A percentile compares a stretch with the other conserved stretches of the same genome.
These are phyloP conservation scores for Sarcophaga rosellei DNA, from an alignment of 2,888 invertebrate genomes.

Conservation along the genomic window DNA sequence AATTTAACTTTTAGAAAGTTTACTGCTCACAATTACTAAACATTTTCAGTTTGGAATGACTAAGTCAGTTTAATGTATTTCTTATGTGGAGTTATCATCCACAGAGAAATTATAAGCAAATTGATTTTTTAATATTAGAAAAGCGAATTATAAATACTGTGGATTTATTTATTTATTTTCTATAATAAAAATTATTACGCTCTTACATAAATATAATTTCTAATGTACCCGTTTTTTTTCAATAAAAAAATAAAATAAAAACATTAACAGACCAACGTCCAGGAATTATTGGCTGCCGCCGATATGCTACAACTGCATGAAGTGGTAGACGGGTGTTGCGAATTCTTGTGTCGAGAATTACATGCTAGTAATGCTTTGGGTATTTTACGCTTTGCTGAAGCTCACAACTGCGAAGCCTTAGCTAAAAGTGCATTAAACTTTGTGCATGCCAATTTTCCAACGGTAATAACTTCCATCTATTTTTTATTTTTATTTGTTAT, in stretches of 20 bases:
- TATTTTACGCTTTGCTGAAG: constrained; percentile 94
- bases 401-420: constrained; percentile 90
- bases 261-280: constrained; percentile 86
- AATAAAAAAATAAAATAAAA: neutral
- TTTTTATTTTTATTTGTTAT: constrained; percentile 19
- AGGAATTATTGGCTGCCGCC: constrained; percentile 93
- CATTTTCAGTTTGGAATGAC: too few relatives aligned
- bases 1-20: too few relatives aligned
- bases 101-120: neutral
- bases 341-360: constrained; percentile 91
- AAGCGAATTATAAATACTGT: too few relatives aligned
- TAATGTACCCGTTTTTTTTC: too few relatives aligned
- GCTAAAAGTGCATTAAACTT: constrained; percentile 90
- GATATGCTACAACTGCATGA: constrained; percentile 95
- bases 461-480: constrained; percentile 77
- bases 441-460: constrained; percentile 92
- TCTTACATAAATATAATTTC: too few relatives aligned
- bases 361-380: constrained; percentile 94
- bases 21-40: too few relatives aligned
- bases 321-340: constrained; percentile 91
- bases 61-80: too few relatives aligned
- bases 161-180: too few relatives aligned
- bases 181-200: too few relatives aligned
- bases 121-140: too few relatives aligned
- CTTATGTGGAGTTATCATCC: too few relatives aligned